Percentiles rank a stretch among this genome's conserved stretches.
Evolutionary conservation across 1,140 invertebrate genomes (phyloP).

Genomic region (Agrypnia vestita): DNA sequence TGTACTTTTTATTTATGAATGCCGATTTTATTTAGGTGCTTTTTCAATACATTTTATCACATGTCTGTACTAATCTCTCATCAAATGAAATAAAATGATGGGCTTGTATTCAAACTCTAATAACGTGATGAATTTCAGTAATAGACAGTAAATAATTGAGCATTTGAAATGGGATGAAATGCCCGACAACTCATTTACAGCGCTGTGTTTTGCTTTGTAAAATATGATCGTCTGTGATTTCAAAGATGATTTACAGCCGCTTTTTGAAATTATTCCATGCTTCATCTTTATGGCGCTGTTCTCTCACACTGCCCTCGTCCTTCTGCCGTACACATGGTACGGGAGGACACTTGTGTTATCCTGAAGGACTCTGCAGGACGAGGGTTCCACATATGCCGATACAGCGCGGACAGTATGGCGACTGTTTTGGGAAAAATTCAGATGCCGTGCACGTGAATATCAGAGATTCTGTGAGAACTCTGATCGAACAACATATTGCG

Average conservation of each 20-base stretch:
- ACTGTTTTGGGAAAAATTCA: constrained; percentile 28
- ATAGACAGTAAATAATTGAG: too few relatives aligned
- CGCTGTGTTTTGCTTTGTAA: too few relatives aligned
- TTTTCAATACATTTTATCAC: too few relatives aligned
- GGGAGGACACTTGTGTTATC: constrained; percentile 12
- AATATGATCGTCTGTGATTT: constrained; percentile 24
- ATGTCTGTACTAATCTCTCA: too few relatives aligned
- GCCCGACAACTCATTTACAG: too few relatives aligned
- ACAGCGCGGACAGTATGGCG: constrained; percentile 17
- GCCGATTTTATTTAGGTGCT: too few relatives aligned
- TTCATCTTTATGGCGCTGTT: not conserved
- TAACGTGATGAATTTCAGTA: too few relatives aligned
- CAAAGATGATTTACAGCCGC: constrained; percentile 11
- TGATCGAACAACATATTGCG: constrained; percentile 30
- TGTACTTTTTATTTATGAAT: too few relatives aligned
- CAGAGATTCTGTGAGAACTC: not conserved
- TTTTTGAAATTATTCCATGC: not conserved
- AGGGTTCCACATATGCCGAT: constrained; percentile 12
- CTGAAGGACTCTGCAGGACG: constrained; percentile 20
- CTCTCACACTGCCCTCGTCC: constrained; percentile 15
- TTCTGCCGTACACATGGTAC: not conserved
- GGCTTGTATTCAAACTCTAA: too few relatives aligned
- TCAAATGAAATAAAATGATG: too few relatives aligned
- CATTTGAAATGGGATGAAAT: too few relatives aligned
- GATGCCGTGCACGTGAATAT: constrained; percentile 34